Conservation (phyloP, 1,140 invertebrate genomes). For the Riptortus pedestris region DNA sequence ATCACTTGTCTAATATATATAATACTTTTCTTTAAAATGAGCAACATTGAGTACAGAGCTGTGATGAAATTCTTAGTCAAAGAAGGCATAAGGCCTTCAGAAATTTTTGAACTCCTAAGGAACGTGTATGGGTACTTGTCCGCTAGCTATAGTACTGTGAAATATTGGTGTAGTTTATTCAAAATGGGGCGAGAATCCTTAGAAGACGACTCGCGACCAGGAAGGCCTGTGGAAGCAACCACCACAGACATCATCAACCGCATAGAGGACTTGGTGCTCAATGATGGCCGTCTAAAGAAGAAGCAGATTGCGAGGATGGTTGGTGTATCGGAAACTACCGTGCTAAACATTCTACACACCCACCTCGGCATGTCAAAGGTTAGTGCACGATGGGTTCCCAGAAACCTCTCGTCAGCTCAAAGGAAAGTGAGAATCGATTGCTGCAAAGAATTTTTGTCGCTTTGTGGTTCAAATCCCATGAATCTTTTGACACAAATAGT, state of each 20-base stretch:
- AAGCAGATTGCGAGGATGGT: background rate
- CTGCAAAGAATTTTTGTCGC: slow-evolving; percentile 20
- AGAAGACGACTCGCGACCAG: slow-evolving; percentile 29
- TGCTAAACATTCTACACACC: background rate
- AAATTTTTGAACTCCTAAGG: background rate
- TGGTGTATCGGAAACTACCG: slow-evolving; percentile 34
- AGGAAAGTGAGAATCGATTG: slow-evolving; percentile 6
- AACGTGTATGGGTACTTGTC: background rate
- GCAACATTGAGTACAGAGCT: background rate
- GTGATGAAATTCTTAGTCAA: background rate
- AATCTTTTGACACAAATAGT: slow-evolving; percentile 30
- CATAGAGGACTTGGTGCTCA: background rate
- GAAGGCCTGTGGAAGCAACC: slow-evolving; percentile 42
- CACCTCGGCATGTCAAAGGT: slow-evolving; percentile 10
- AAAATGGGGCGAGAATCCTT: slow-evolving; percentile 33
- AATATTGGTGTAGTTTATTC: background rate
- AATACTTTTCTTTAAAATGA: background rate
- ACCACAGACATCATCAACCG: slow-evolving; percentile 41
- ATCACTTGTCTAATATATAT: background rate
- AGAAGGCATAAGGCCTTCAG: background rate
- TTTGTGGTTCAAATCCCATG: slow-evolving; percentile 16
- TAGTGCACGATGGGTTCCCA: slow-evolving; percentile 26
- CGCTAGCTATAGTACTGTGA: background rate
- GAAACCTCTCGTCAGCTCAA: slow-evolving; percentile 26
- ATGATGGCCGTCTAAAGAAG: background rate